Evolutionary conservation across 2,888 invertebrate genomes (phyloP), one percentile per base, ranked within the genome.

Genomic region (Timema cristinae): DNA sequence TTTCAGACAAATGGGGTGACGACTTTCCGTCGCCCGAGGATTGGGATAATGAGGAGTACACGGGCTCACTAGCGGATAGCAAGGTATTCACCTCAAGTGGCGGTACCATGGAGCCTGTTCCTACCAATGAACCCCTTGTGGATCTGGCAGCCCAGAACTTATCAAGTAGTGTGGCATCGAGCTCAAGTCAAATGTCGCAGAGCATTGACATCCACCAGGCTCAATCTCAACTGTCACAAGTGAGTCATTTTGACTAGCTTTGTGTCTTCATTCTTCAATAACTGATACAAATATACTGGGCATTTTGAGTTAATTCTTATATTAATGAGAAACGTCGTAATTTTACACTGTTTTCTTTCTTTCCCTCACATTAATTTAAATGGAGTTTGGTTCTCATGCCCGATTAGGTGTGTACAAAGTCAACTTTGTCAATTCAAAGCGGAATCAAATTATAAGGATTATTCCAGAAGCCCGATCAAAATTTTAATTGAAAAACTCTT

Each of bases 11-110:
- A 73, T 84, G 84, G 83, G 80, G 79, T 68, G 81, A 81, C 74
- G 83, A 80, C 69, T 88, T 89, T 81, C 88, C 88, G 15, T 80
- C 86, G 6, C 85, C 88, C 78, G 90, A 90, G 80, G 93, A 92
- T 82, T 95, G 92, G 94, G 94, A 93, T 83, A 93, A 90, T 79
- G 96, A 97, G 83, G 97, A 97, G 81, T 97, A 97, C 87, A 94
- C 95, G 59, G 97, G 97, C 70, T 95, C 95, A 77, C 86, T 97
- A 74, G 92, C 94, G 75, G 97, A 97, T 81, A 95, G 94, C 67
- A 97, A 97, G 86, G 96, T 97, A 72, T 94, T 94, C 81, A 93
- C 93, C 61, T 90, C 93, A 11, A 91, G 91, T 78, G 85, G 84
- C 69, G 81, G 79, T 69, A 78, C 82, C 32, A 52, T 69, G 66